phyloP scores from a whole-genome alignment of 1,140 invertebrate species.

The Drosophila asahinai region DNA sequence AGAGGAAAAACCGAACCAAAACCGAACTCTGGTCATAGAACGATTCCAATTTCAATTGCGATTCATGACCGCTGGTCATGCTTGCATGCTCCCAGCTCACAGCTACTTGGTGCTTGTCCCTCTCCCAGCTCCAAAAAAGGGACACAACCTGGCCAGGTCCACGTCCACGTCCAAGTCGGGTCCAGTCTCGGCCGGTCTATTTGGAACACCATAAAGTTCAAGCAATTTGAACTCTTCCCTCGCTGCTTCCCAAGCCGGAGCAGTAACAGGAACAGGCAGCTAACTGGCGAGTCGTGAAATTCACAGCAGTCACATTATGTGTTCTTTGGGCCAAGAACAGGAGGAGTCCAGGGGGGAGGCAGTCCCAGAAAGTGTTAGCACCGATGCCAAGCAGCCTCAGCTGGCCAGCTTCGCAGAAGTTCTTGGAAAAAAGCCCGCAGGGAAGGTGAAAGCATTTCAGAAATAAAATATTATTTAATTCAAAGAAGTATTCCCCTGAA shows the following conservation, averaged over 20 bases:
- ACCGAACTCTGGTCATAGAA: constrained; percentile 58
- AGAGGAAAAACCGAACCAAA: constrained; percentile 20
- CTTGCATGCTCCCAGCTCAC: constrained; percentile 41
- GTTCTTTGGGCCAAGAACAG: constrained; percentile 25
- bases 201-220: constrained; percentile 81
- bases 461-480: too few relatives aligned
- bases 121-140: constrained; percentile 45
- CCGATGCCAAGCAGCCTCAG: constrained; percentile 7
- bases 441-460: not conserved
- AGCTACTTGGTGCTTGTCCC: constrained; percentile 11
- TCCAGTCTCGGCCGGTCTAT: constrained; percentile 62
- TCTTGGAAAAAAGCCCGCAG: not conserved
- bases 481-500: too few relatives aligned
- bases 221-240: constrained; percentile 73
- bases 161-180: constrained; percentile 45
- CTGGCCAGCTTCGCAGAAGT: not conserved
- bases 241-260: constrained; percentile 19
- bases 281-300: constrained; percentile 76
- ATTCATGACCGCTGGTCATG: constrained; percentile 64
- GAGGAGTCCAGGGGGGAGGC: not conserved
- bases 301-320: constrained; percentile 79
- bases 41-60: constrained; percentile 62
- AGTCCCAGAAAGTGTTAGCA: constrained; percentile 17
- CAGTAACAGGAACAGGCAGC: constrained; percentile 55
- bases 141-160: constrained; percentile 69